These are phyloP conservation scores for Agapetus fuscipes DNA, from an alignment of 2,888 invertebrate genomes.

Conservation along the genomic window DNA sequence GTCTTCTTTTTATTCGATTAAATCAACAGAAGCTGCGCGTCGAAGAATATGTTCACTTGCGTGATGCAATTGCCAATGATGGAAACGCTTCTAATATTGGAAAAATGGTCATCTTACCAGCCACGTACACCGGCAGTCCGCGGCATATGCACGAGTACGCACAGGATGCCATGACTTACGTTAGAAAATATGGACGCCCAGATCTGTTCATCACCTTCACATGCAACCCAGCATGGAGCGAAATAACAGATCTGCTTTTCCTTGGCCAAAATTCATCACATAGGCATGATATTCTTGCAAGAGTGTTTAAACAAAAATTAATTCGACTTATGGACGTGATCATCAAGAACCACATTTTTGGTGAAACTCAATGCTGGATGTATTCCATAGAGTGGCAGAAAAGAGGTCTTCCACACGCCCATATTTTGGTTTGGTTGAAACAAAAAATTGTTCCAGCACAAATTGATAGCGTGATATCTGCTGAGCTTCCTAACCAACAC, in stretches of 20 bases:
- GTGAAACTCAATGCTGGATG: slow-evolving; percentile 24
- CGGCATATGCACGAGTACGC: slow-evolving; percentile 2
- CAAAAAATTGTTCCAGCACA: slow-evolving; percentile 4
- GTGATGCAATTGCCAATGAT: too few relatives aligned
- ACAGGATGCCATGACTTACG: slow-evolving; percentile 7
- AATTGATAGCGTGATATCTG: not conserved
- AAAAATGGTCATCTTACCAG: slow-evolving; percentile 5
- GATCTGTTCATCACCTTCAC: slow-evolving; percentile 5
- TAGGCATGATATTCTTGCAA: slow-evolving; percentile 23
- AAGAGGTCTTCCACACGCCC: slow-evolving; percentile 21
- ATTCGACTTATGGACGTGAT: slow-evolving; percentile 20
- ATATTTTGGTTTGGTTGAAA: slow-evolving; percentile 21
- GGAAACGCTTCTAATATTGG: too few relatives aligned
- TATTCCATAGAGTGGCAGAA: too few relatives aligned
- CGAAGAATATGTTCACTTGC: too few relatives aligned
- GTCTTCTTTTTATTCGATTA: slow-evolving; percentile 24
- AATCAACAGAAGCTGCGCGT: slow-evolving; percentile 26
- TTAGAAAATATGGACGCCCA: slow-evolving; percentile 1
- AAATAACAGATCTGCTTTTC: slow-evolving; percentile 4
- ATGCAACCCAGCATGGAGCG: slow-evolving; percentile 4
- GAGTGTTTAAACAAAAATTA: too few relatives aligned
- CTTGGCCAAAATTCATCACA: slow-evolving; percentile 15
- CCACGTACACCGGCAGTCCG: not conserved
- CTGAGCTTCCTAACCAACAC: not conserved
- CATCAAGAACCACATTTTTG: slow-evolving; percentile 23